These are phyloP conservation scores for Pituophis catenifer DNA, from an alignment of 2,113 vertebrate species.

Conservation along the genomic window DNA sequence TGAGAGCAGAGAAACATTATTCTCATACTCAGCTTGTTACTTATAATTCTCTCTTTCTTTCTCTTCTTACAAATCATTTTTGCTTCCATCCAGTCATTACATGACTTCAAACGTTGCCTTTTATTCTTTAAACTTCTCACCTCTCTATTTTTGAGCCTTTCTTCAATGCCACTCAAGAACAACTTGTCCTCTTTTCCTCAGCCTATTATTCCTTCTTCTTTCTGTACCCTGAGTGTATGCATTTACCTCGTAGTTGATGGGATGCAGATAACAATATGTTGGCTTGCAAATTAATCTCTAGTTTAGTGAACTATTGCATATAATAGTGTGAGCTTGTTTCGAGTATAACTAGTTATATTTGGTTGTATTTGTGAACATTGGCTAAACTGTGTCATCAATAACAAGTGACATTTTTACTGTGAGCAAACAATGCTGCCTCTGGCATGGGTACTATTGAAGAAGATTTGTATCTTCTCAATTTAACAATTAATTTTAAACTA, in stretches of 20 bases:
- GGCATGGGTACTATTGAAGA: neutral
- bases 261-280: neutral
- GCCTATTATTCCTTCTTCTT: neutral
- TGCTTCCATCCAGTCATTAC: neutral
- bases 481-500: neutral
- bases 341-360: neutral
- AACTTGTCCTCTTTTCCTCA: neutral
- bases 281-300: neutral
- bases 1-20: neutral
- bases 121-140: neutral
- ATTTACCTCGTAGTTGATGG: neutral
- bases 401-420: neutral
- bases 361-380: neutral
- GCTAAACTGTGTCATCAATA: neutral
- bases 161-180: neutral
- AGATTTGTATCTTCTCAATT: neutral
- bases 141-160: neutral
- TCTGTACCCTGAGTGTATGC: neutral
- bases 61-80: neutral
- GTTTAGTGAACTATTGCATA: neutral
- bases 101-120: neutral
- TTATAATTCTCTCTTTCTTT: neutral
- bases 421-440: neutral
- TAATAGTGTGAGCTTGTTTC: neutral
- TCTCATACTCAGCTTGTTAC: neutral